Evolutionary conservation across 2,797 vertebrate species (phyloP), one percentile per base, ranked within the genome.

Genomic region (Pagetopsis macropterus): DNA sequence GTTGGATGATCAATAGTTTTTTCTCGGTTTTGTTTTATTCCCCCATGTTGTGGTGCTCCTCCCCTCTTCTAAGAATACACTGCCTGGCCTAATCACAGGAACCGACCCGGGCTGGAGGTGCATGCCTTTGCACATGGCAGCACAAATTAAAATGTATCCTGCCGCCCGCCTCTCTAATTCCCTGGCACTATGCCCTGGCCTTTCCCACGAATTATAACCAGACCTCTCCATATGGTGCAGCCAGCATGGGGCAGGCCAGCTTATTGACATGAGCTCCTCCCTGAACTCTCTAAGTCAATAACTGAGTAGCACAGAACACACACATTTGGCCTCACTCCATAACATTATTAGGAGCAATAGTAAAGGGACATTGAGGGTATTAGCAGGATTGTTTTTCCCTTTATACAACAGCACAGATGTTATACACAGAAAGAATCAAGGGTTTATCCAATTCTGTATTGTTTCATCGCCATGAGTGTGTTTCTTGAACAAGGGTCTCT

Each of bases 81-180:
- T 51, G 66, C 76, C 72, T 19, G 52, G 68, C 78, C 86, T 94
- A 94, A 95, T 94, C 89, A 92, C 87, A 81, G 78, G 90, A 88
- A 87, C 89, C 76, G 90, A 90, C 86, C 87, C 73, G 52, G 75
- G 88, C 84, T 90, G 83, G 86, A 90, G 91, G 85, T 86, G 90
- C 94, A 94, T 95, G 94, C 93, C 93, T 94, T 93, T 94, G 93
- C 93, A 94, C 94, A 93, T 93, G 92, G 94, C 90, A 93, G 92
- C 91, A 89, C 93, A 94, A 94, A 95, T 95, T 94, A 95, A 93
- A 94, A 93, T 84, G 88, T 90, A 93, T 94, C 92, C 90, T 86
- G 91, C 91, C 81, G 90, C 86, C 88, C 75, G 83, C 87, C 84
- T 91, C 91, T 84, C 91, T 95, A 95, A 95, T 94, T 94, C 94